Base-by-base conservation (phyloP, 2,797 vertebrate species). In the Discoglossus pictus region DNA sequence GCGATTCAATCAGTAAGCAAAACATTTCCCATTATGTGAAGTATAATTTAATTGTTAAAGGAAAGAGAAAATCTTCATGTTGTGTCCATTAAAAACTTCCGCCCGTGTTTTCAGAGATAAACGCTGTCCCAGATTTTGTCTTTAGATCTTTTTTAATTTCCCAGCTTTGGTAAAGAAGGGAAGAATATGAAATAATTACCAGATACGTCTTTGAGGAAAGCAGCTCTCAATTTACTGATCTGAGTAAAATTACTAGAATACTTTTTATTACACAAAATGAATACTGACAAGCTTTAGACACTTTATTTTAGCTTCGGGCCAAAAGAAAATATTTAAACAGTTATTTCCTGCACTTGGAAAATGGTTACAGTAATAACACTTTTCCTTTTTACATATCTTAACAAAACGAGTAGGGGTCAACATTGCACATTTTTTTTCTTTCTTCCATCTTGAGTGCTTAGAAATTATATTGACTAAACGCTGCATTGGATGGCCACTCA, bases 161-260 rank as follows among this genome's bases (percentile, higher is more conserved):
- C 18, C 12, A 11, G 25, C 46, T 60, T 52, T 42, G 10, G 50
- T 42, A 40, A 40, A 16, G 25, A 53, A 24, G 24, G 65, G 17
- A 34, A 51, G 56, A 61, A 68, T 46, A 68, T 61, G 39, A 51
- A 61, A 68, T 68, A 61, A 68, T 68, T 68, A 68, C 46, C 24
- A 62, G n/a, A 24, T 6, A 36, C 3, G 31, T 61, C 65, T 61
- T 61, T 53, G 48, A 53, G 65, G 44, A 60, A 60, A 50, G 46
- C 23, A 20, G 25, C 16, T 6, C 27, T 61, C 55, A 68, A 51
- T 68, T 68, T 60, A 68, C 65, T 44, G 65, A 59, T 67, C 35
- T 60, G 35, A 68, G 21, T 24, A 13, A 61, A 52, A 61, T 68
- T 60, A 61, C 20, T 25, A 18, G 27, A 60, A 61, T 46, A 20